phyloP scores from a whole-genome alignment of 2,113 vertebrate species.

The Dunckerocampus dactyliophorus region DNA sequence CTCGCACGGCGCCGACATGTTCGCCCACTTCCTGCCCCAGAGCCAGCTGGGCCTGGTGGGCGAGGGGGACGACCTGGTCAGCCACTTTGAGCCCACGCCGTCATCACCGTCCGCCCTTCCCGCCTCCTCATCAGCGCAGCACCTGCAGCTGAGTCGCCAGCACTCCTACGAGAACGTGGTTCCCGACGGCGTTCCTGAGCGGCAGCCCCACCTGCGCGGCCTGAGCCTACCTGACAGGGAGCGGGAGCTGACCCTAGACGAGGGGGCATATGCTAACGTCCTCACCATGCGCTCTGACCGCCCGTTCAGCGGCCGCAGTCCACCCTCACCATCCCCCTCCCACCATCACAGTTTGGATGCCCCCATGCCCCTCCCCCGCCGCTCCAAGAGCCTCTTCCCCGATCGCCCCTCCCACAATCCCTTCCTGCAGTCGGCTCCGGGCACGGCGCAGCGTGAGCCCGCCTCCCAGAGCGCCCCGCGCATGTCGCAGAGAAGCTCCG shows the following conservation, averaged over 20 bases:
- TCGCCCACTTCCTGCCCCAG: conserved; percentile 74
- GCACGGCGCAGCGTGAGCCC: conserved; percentile 56
- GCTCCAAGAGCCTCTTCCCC: conserved; percentile 90
- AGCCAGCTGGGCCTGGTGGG: conserved; percentile 71
- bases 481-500: conserved; percentile 83
- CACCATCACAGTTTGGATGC: conserved; percentile 81
- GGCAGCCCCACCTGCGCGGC: conserved; percentile 77
- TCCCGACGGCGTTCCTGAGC: conserved; percentile 73
- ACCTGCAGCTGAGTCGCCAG: conserved; percentile 84
- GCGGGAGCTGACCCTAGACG: conserved; percentile 74
- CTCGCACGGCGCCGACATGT: conserved; percentile 63
- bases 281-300: conserved; percentile 89
- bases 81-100: conserved; percentile 77
- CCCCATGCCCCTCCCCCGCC: conserved; percentile 74
- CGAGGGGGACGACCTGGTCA: conserved; percentile 82
- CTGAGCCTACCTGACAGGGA: conserved; percentile 87
- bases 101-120: conserved; percentile 50
- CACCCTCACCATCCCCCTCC: conserved; percentile 69
- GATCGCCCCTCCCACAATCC: conserved; percentile 87
- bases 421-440: conserved; percentile 81
- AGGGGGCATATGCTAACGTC: conserved; percentile 86
- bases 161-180: conserved; percentile 92
- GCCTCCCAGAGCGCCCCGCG: conserved; percentile 77
- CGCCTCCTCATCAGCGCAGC: conserved; percentile 47
- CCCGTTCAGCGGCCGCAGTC: conserved; percentile 79